Evolutionary conservation across 1,140 invertebrate species (phyloP), one percentile per base, ranked within the genome.

Genomic region (Octopus sinensis): DNA sequence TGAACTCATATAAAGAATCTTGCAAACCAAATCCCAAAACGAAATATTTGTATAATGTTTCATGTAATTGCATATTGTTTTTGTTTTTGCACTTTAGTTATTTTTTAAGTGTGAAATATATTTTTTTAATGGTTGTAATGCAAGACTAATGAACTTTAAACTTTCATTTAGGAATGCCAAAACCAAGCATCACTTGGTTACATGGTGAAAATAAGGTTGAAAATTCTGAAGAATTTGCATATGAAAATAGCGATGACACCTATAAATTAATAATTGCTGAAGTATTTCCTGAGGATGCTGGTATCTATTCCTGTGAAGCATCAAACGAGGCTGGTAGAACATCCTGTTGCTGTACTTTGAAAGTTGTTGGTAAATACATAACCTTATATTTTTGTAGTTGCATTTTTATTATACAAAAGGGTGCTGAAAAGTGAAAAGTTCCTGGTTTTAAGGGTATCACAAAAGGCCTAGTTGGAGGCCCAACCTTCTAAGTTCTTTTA

Each of bases 121-220:
- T 43, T 43, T 43, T 43, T 43, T 43, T 43, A 43, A 43, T 43
- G 30, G 30, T 43, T 43, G 30, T 43, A 43, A 43, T 43, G 30
- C 3, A 43, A 43, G 30, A 1, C 30, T 43, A 43, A 43, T 1
- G 30, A 43, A 43, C 30, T 43, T 43, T 43, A 43, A 43, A 68
- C 52, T 23, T 51, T 77, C 0, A 43, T 77, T 6, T 77, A 77
- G 76, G 76, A 43, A 23, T 5, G 23, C 76, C 76, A 75, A 85
- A 86, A 84, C 97, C 97, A 89, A 96, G 97, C 88, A 96, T 98
- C 4, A 93, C 96, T 76, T 99, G 97, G 97, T 92, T 98, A 75
- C 96, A 98, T 91, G 97, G 98, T 88, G 97, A 97, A 90, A 97
- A 97, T 90, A 96, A 98, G 90, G 97, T 99, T 86, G 97, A 97